Evolutionary conservation across 2,888 invertebrate genomes (phyloP).

Genomic region (Limnephilus rhombicus): DNA sequence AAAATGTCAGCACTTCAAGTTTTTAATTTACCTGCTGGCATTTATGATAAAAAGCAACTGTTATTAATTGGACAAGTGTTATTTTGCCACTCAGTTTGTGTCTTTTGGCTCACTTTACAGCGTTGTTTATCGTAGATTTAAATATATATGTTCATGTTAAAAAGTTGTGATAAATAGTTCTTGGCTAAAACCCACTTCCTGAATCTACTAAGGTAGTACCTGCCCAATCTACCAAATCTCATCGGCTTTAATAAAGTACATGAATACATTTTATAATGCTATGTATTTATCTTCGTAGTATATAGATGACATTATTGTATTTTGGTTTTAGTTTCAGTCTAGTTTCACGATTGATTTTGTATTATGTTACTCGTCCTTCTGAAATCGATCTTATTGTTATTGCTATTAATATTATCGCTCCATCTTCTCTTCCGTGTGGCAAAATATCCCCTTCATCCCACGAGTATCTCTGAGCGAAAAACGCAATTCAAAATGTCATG

Average conservation of each 20-base stretch:
- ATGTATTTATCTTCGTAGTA: neutral
- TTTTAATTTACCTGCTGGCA: neutral
- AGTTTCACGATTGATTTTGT: neutral
- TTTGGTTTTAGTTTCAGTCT: neutral
- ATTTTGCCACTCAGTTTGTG: neutral
- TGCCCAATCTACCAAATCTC: neutral
- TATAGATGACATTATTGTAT: neutral
- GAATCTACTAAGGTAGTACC: neutral
- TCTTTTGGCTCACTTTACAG: neutral
- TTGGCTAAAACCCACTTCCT: neutral
- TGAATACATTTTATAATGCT: neutral
- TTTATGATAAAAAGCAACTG: neutral
- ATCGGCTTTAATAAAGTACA: too few species aligned
- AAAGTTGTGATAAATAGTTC: neutral
- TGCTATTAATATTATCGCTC: neutral
- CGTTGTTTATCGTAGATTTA: neutral
- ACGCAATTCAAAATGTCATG: neutral
- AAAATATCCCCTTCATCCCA: neutral
- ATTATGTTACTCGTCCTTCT: neutral
- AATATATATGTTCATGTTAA: neutral
- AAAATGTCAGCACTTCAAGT: too few species aligned
- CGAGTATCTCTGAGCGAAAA: neutral
- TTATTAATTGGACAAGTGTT: neutral
- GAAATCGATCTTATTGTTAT: neutral
- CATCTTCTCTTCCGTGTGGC: neutral